phyloP scores from a whole-genome alignment of 2,113 vertebrate genomes.

The Myotis davidii region DNA sequence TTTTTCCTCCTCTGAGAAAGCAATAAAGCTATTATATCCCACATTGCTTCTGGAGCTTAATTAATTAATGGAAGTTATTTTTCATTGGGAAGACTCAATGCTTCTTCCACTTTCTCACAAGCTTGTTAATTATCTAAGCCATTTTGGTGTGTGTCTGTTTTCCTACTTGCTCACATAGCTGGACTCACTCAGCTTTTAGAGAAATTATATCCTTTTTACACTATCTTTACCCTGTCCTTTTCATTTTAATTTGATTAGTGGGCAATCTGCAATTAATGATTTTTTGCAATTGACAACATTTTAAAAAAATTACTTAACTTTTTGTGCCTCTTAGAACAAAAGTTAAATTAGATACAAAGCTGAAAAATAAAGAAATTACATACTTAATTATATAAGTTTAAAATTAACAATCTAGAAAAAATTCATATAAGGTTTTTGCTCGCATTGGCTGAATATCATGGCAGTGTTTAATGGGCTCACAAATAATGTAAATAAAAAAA shows the following conservation, averaged over 20 bases:
- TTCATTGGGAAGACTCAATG: background rate
- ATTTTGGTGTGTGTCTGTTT: background rate
- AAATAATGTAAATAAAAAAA: background rate
- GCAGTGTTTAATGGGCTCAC: background rate
- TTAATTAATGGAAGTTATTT: constrained; percentile 14
- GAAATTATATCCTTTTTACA: background rate
- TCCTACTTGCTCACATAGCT: background rate
- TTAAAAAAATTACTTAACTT: background rate
- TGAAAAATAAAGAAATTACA: background rate
- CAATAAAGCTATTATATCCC: background rate
- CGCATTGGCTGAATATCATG: background rate
- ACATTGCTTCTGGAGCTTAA: background rate
- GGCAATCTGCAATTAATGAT: background rate
- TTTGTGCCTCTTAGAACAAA: background rate
- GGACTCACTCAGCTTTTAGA: background rate
- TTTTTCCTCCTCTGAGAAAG: background rate
- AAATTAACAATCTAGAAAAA: background rate
- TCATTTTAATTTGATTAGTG: constrained; percentile 29
- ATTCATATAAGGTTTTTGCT: background rate
- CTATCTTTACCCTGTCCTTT: background rate
- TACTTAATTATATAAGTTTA: background rate
- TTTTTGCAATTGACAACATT: constrained; percentile 37
- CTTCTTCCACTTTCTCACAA: background rate
- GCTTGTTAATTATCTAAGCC: background rate
- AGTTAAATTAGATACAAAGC: background rate